Evolutionary conservation across 2,888 invertebrate genomes (phyloP), one percentile per base, ranked within the genome.

Genomic region (Tinea trinotella): DNA sequence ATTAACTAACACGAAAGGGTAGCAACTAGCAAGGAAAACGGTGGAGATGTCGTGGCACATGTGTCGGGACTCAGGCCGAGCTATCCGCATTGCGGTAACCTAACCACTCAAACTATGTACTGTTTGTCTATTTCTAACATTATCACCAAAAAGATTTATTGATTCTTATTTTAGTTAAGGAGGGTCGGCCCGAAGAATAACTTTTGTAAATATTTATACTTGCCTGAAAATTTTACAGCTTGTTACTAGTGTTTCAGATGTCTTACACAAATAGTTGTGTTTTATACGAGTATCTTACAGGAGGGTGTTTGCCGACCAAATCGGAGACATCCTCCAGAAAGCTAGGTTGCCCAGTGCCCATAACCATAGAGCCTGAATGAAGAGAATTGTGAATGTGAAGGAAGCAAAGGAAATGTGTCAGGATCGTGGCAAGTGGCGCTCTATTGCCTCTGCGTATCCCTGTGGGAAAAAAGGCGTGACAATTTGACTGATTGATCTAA

Each of bases 1-100:
- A 15, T 40, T 40, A 15, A 40, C 40, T 40, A 40, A 40, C 40
- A 40, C 40, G 40, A 40, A 40, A 40, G 12, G 40, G 40, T 40
- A 15, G 40, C 7, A 15, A 40, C 40, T 7, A 40, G 40, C 40
- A 15, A 35, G 30, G 30, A 30, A 17, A 78, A 79, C 78, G 78
- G 69, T 67, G 76, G 74, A 74, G 75, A 77, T 80, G 72, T 81
- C 79, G 79, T 76, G 79, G 76, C 81, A 79, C 70, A 74, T 71
- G 77, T 52, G 67, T 71, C 72, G 73, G 69, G 71, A 65, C 76
- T 40, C 40, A 17, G 19, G 46, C 46, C 46, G 18, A 46, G 15
- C 46, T 40, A 17, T 74, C 82, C 80, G 83, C 83, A 83, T 73
- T 83, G 83, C 83, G 83, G 79, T 79, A 80, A 70, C 71, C 72